A percentile compares a stretch with the other conserved stretches of the same genome.
Evolutionary conservation across 2,113 vertebrate species (phyloP).

Genomic region (Colossoma macropomum): DNA sequence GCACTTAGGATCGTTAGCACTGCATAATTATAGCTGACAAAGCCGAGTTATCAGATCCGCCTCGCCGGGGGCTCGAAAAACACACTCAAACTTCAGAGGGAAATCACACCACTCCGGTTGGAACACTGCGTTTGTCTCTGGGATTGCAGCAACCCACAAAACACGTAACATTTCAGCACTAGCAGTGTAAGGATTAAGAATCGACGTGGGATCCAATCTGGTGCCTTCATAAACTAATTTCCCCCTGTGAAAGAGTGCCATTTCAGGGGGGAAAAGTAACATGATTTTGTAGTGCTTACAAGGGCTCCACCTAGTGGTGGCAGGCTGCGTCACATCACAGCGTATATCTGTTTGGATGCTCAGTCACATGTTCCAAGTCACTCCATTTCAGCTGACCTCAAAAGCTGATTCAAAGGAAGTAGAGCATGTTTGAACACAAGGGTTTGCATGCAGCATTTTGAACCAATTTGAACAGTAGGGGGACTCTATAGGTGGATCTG

Average conservation of each 20-base stretch:
- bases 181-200: slow-evolving; percentile 10
- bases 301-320: slow-evolving; percentile 52
- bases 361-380: slow-evolving; percentile 37
- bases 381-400: slow-evolving; percentile 44
- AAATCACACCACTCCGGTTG: background rate
- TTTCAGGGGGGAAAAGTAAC: background rate
- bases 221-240: slow-evolving; percentile 26
- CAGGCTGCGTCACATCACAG: background rate
- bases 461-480: slow-evolving; percentile 36
- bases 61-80: slow-evolving; percentile 31
- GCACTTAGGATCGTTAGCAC: slow-evolving; percentile 51
- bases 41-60: slow-evolving; percentile 40
- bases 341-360: background rate
- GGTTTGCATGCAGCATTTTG: slow-evolving; percentile 21
- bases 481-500: slow-evolving; percentile 13
- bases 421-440: slow-evolving; percentile 46
- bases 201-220: slow-evolving; percentile 20
- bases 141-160: slow-evolving; percentile 23
- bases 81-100: slow-evolving; percentile 14
- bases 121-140: slow-evolving; percentile 8
- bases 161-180: background rate
- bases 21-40: slow-evolving; percentile 58
- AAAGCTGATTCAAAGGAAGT: slow-evolving; percentile 47
- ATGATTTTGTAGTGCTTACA: slow-evolving; percentile 27
- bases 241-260: background rate